These are phyloP conservation scores for Lepus oiostolus DNA, from an alignment of 2,797 vertebrate genomes.

Conservation along the genomic window DNA sequence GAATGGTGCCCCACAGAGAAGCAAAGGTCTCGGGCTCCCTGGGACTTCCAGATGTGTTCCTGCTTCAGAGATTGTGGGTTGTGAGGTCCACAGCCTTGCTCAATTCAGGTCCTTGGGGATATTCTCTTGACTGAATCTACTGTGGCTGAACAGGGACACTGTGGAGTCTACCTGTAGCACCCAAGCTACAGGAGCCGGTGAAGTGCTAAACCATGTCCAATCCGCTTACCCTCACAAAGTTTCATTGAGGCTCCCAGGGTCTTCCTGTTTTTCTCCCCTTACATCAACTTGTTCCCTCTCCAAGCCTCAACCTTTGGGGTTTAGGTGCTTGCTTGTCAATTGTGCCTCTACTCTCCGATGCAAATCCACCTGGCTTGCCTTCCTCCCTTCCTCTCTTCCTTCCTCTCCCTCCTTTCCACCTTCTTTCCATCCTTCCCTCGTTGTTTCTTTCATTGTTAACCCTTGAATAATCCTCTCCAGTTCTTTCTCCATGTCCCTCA, in stretches of 20 bases:
- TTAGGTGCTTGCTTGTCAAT: not conserved
- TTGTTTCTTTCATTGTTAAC: not conserved
- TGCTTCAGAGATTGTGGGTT: not conserved
- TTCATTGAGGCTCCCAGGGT: not conserved
- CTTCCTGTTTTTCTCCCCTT: not conserved
- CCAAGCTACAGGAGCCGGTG: not conserved
- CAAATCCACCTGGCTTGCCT: not conserved
- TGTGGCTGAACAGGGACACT: not conserved
- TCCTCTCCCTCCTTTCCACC: not conserved
- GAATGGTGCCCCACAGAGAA: not conserved
- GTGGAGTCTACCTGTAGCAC: not conserved
- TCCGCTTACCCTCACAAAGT: not conserved
- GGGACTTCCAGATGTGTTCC: not conserved
- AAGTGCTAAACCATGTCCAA: not conserved
- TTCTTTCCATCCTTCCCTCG: not conserved
- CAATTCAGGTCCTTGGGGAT: not conserved
- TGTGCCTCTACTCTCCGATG: not conserved
- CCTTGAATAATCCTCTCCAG: not conserved
- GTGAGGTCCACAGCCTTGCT: not conserved
- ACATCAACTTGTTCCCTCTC: not conserved
- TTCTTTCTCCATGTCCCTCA: not conserved
- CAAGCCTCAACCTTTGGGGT: not conserved
- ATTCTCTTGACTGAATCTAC: not conserved
- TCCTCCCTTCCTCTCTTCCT: not conserved
- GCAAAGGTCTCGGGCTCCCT: not conserved